Evolutionary conservation across 1,140 invertebrate species (phyloP), one percentile per base, ranked within the genome.

Genomic region (Saccostrea glomerata): DNA sequence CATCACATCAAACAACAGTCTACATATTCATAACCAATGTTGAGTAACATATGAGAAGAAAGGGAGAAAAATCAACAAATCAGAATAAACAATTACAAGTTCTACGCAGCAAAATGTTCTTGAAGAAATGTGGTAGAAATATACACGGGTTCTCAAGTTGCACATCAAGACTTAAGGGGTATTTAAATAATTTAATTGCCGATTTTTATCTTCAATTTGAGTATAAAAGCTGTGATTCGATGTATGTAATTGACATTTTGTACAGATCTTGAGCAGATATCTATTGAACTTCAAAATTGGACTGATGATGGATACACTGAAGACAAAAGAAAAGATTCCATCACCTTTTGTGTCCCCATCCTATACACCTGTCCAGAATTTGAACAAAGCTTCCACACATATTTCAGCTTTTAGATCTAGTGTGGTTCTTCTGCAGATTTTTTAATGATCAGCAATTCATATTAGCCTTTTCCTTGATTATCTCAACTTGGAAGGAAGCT

Each of bases 201-300:
- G 70, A 77, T 77, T 17, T 77, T 77, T 77, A 77, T 77, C 70
- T 36, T 9, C 70, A 30, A 77, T 77, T 77, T 77, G 30, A 11
- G 70, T 36, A 30, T 77, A 36, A 77, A 77, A 77, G 70, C 25
- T 77, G 70, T 77, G 70, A 77, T 77, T 77, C 30, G 70, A 77
- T 77, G 70, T 77, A 77, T 77, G 70, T 77, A 77, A 77, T 77
- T 77, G 70, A 77, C 70, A 77, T 77, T 63, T 66, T 36, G 70
- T 36, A 77, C 70, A 13, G 70, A 77, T 77, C 25, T 77, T 77
- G 23, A 30, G 25, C 25, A 77, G 70, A 77, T 77, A 77, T 77
- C 70, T 30, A 77, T 77, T 77, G 70, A 77, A 77, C 70, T 77
- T 77, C 70, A 77, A 77, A 77, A 77, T 77, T 77, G 70, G 23